Base-by-base conservation (phyloP, 35 echinoderm and acorn worm species). In the Apostichopus californicus region DNA sequence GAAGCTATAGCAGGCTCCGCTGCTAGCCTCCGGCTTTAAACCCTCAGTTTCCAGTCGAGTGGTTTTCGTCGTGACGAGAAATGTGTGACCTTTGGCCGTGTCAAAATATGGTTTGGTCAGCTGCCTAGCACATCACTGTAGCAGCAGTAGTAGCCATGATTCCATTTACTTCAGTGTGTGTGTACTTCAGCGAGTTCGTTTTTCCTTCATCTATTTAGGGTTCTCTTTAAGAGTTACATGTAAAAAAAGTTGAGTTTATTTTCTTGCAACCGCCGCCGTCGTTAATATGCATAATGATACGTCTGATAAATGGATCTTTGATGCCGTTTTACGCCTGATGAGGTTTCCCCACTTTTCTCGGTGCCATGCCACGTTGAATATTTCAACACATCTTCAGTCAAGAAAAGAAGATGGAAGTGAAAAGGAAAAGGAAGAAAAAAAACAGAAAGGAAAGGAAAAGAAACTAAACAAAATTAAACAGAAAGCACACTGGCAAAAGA, bases 1-100 rank as follows among this genome's bases (percentile, higher is more conserved):
- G 71, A 75, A 75, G n/a, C 14, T n/a, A 3, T 6, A 75, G 71
- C 80, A 55, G 14, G 46, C 80, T 57, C 80, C n/a, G 34, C 18
- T 53, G 8, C 14, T 82, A 82, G 57, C 61, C 86, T 34, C 21
- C 64, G 61, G 86, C 86, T 54, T 23, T 25, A 34, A 53, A 58
- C 57, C 86, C 86, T n/a, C 86, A 22, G 23, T 73, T 89, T 89
- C 68, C 86, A 73, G 57, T 73, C 22, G 22, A 72, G 21, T 54
- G n/a, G 68, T 34, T 52, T 89, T n/a, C 21, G 3, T 46, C 9
- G 54, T 73, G 71, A 18, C 23, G 26, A 23, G 18, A 46, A 46
- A 46, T 25, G 64, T 65, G 63, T 72, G 86, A 89, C 86, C 86
- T 89, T 72, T 89, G 86, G 86, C 86, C 86, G 86, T 85, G 81